Percentiles rank a stretch among this genome's conserved stretches.
Evolutionary conservation across 2,113 vertebrate genomes (phyloP).

Genomic region (Indicator maculatus): DNA sequence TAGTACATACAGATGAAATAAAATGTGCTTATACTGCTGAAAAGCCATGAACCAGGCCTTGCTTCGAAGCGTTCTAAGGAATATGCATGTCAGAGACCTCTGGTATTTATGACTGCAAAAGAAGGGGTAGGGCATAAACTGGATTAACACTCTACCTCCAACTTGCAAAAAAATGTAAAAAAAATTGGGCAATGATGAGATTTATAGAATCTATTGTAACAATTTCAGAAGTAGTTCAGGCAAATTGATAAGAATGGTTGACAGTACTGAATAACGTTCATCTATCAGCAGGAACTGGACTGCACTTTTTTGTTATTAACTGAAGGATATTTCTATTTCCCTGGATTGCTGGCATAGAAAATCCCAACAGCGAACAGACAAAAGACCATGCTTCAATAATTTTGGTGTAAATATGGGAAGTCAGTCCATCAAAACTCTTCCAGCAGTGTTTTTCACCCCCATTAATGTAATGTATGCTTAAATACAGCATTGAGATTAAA

Average conservation of each 20-base stretch:
- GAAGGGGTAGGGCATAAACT: neutral
- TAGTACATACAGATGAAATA: neutral
- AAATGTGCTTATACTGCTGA: neutral
- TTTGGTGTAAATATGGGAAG: neutral
- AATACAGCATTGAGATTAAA: neutral
- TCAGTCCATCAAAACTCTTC: neutral
- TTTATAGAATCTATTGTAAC: neutral
- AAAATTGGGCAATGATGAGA: neutral
- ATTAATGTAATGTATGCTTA: neutral
- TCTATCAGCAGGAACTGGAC: neutral
- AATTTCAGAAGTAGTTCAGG: neutral
- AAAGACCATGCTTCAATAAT: neutral
- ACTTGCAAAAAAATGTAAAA: neutral
- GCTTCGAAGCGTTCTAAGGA: neutral
- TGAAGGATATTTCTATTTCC: neutral
- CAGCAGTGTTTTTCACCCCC: neutral
- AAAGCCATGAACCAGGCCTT: neutral
- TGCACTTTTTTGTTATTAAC: neutral
- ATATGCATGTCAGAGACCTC: accelerated
- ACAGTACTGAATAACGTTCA: neutral
- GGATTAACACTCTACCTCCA: neutral
- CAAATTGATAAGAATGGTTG: neutral
- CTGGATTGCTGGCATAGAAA: neutral
- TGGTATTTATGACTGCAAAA: neutral
- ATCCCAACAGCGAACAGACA: neutral